Base-by-base conservation (phyloP, 2,113 vertebrate species). In the Saguinus imperator region DNA sequence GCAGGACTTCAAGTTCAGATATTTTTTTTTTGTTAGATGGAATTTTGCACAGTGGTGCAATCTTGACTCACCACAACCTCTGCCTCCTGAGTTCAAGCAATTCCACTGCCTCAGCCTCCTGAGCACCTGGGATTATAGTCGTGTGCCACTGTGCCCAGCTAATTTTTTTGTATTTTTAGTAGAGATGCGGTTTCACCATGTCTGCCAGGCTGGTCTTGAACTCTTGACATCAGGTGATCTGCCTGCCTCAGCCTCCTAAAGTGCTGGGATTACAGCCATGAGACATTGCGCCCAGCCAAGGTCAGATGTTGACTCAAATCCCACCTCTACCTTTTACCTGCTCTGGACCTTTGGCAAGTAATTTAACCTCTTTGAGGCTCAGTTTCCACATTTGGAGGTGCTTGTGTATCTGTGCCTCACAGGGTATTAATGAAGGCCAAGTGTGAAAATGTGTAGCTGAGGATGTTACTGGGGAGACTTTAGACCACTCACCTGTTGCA, bases 401-500 rank as follows among this genome's bases (percentile, higher is more conserved):
- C 18, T 45, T 55, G 17, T 32, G 12, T 66, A 9, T 29, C 50
- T 7, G 23, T 1, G 1, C 50, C 90, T 45, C 75, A 45, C 4
- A 40, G 66, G 55, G 40, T 45, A 48, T 40, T 58, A 23, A 7
- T 17, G 66, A 77, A 25, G 37, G 90, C 45, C 20, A 37, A 21
- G 83, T 5, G 3, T 83, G 55, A 64, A 76, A 73, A 37, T 9
- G 1, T 9, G 9, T 43, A 86, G n/a, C 73, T 35, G 1, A 86
- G 8, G 75, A 57, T 6, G 12, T 27, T 23, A 32, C 23, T 0
- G 12, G 37, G 66, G 32, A 80, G 9, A 37, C 29, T 32, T 52
- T 4, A 3, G 90, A 37, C 3, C 0, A 81, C 91, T 81, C 93
- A 99, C 99, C 99, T 99, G 95, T 94, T 97, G 92, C 99, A 99